Base-by-base conservation (phyloP, 2,888 invertebrate genomes). In the Cheilosia vernalis region DNA sequence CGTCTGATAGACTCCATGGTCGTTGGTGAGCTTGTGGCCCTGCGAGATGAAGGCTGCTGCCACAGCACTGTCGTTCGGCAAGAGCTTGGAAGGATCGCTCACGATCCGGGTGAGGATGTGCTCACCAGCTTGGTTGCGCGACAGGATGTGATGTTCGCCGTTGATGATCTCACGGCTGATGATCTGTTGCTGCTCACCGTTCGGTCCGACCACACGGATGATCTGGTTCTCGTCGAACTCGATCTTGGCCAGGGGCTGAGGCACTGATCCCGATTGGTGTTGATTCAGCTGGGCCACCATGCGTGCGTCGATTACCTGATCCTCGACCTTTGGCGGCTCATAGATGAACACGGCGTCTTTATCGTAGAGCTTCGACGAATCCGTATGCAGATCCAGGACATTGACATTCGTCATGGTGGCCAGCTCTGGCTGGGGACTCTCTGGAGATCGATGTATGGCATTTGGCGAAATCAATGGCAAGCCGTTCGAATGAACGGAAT, bases 321-420 rank as follows among this genome's bases (percentile, higher is more conserved):
- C 91, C 37, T 92, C 91, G 55, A 89, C 91, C 87, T 92, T 92
- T 13, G 91, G 91, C 49, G 90, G 90, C 72, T 91, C 91, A 49
- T 92, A 92, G 37, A 92, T 92, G 27, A 91, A 92, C 1, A 92
- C 92, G 0, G 92, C 90, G 81, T 92, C 91, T 87, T 92, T 92
- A 87, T 92, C 92, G 83, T 92, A 92, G 4, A 92, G 88, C 85
- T 92, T 92, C 4, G 89, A 87, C 10, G 91, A 90, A 30, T 90
- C 90, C 6, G 92, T 91, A 80, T 92, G 93, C 89, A 95, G 94
- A 89, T 96, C 96, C 89, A 96, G 94, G 44, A 96, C 96, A 90
- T 96, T 96, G 87, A 97, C 97, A 76, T 97, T 96, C 84, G 96
- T 97, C 97, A 97, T 97, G 89, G 96, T 97, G 88, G 96, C 96